phyloP scores from a whole-genome alignment of 2,888 invertebrate genomes.

The Trypoxylon attenuatum region DNA sequence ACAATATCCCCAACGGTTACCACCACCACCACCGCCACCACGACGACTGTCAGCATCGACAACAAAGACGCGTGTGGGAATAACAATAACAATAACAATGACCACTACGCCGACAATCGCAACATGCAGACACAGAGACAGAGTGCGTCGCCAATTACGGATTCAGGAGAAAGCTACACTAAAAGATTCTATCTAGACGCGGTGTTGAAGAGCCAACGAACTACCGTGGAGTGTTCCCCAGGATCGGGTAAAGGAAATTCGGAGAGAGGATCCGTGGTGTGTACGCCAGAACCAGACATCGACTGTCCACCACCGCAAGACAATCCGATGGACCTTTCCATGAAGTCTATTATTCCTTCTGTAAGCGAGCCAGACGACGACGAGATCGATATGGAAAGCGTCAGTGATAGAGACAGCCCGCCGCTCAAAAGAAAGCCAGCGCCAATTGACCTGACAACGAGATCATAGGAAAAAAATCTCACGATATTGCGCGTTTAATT shows the following conservation, averaged over 20 bases:
- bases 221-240: conserved; percentile 67
- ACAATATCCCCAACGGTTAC: conserved; percentile 20
- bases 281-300: conserved; percentile 73
- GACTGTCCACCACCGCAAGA: conserved; percentile 78
- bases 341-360: conserved; percentile 76
- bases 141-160: conserved; percentile 19
- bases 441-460: conserved; percentile 65
- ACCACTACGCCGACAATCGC: conserved; percentile 44
- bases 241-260: conserved; percentile 48
- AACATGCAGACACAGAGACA: conserved; percentile 26
- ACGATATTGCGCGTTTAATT: neutral
- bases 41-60: conserved; percentile 22
- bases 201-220: conserved; percentile 83
- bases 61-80: conserved; percentile 35
- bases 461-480: conserved; percentile 38
- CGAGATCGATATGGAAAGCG: conserved; percentile 70
- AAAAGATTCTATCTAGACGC: conserved; percentile 86
- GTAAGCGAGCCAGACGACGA: conserved; percentile 73
- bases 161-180: conserved; percentile 78
- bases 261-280: conserved; percentile 67
- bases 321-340: conserved; percentile 87
- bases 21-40: conserved; percentile 24
- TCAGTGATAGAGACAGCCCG: conserved; percentile 75
- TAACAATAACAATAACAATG: conserved; percentile 51
- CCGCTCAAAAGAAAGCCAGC: conserved; percentile 74